Base-by-base conservation (phyloP, 2,888 invertebrate genomes). In the Yponomeuta evonymella region DNA sequence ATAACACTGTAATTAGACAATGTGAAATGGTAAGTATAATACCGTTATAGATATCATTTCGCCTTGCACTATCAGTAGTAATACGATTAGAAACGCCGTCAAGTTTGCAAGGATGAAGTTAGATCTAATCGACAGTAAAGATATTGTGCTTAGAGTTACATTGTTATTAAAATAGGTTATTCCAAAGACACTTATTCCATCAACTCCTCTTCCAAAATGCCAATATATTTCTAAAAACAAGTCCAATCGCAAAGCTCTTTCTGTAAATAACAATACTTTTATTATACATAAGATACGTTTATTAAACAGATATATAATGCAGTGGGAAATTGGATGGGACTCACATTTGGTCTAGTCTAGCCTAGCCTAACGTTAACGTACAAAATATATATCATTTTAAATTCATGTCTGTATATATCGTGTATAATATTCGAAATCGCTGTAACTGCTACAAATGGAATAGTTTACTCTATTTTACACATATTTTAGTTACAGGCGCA, bases 321-420 rank as follows among this genome's bases (percentile, higher is more conserved):
- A 70, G 33, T 58, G 72, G 72, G 71, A 73, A 74, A 75, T 72
- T 76, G 77, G 78, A 78, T 76, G 78, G 78, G 75, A 30, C 12
- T 62, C 77, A 78, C 75, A 76, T 87, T 88, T 84, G 88, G 87
- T 88, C 85, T 87, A 85, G 23, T 88, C 85, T 33, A 33, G 75
- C 79, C 83, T 87, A 87, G 79, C 79, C 83, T 88, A 88, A 75
- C n/a, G n/a, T n/a, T n/a, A 23, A 23, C 73, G 77, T 86, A 86
- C 79, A 80, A 83, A 83, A 83, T 81, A 83, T 82, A 83, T 75
- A 73, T 72, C 70, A 65, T 73, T 71, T 72, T 77, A 75, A 75
- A 72, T 72, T 76, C 78, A 76, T 77, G 79, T 73, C 75, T 75
- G 75, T 71, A 71, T 67, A 67, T 43, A 36, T 30, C 48, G 68